Conservation (phyloP, 2,888 invertebrate genomes). For the Aricia artaxerxes region DNA sequence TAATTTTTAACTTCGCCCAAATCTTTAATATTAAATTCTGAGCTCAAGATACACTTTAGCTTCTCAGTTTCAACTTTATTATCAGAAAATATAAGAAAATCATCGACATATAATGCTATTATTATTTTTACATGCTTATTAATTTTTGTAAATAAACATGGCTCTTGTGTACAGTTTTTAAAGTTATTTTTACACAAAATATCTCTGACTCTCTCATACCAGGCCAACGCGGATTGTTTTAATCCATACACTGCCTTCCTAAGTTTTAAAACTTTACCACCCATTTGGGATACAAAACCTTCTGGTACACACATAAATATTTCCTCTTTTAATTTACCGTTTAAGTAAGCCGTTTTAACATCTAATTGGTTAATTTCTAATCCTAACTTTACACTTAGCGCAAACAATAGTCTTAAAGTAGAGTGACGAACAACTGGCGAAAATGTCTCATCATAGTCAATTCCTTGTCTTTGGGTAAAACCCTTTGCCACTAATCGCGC, state of each 20-base stretch:
- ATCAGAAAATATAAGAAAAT: neutral
- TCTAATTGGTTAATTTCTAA: neutral
- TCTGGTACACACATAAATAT: neutral
- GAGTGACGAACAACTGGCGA: neutral
- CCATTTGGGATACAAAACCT: neutral
- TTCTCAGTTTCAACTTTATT: neutral
- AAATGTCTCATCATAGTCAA: slow-evolving; percentile 5
- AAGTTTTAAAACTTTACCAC: neutral
- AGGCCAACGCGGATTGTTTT: no score
- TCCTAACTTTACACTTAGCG: neutral
- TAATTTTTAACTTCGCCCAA: no score
- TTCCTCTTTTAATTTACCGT: neutral
- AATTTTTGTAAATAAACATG: neutral
- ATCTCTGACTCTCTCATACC: no score
- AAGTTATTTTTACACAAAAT: no score
- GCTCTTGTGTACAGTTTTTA: no score
- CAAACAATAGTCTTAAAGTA: neutral
- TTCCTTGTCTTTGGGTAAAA: neutral
- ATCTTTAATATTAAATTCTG: no score
- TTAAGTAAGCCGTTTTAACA: neutral
- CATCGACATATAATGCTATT: neutral
- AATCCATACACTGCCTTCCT: no score
- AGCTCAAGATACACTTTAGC: no score
- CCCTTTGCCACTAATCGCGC: neutral
- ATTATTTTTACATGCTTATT: neutral